Base-by-base conservation (phyloP, 2,797 vertebrate genomes). In the Phoeniculus purpureus region DNA sequence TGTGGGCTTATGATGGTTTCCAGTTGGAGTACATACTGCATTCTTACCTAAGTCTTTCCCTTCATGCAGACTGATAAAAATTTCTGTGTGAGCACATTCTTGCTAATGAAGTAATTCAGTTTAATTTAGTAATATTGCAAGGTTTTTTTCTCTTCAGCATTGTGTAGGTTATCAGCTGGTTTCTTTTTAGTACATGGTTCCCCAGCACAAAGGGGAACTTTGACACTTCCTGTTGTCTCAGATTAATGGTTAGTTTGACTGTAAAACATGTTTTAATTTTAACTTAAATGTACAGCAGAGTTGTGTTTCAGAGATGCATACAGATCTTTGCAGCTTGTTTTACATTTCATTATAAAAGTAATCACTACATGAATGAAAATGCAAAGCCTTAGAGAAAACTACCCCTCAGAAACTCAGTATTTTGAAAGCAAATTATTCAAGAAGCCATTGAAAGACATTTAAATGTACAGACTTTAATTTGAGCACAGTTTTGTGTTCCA, bases 1-100 rank as follows among this genome's bases (percentile, higher is more conserved):
- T 52, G 8, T 61, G 50, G 15, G 16, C 10, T 52, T 72, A n/a
- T 0, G 0, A 0, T 67, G 25, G 64, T 84, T 64, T 59, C 62
- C 58, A 43, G 2, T 23, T 7, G 34, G 29, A 45, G 25, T 37
- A 18, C 0, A 1, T 40, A 29, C 27, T 55, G 18, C 37, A 37
- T 37, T 37, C 37, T 37, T 48, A 2, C 15, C 2, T 32, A 40
- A 81, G 21, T 19, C 9, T n/a, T 19, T 64, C 15, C 15, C 21
- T 64, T 34, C 20, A 8, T 15, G 19, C 26, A 60, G 47, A 22
- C 25, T 51, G 12, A n/a, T 40, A 52, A 55, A 51, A 22, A 60
- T 37, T 65, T 75, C 64, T 48, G 6, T 11, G 7, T 54, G 10
- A 52, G 21, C 26, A 37, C 19, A 7, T 9, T 19, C 14, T 50